These are phyloP conservation scores for Maniola hyperantus DNA, from an alignment of 2,888 invertebrate species.

Conservation along the genomic window DNA sequence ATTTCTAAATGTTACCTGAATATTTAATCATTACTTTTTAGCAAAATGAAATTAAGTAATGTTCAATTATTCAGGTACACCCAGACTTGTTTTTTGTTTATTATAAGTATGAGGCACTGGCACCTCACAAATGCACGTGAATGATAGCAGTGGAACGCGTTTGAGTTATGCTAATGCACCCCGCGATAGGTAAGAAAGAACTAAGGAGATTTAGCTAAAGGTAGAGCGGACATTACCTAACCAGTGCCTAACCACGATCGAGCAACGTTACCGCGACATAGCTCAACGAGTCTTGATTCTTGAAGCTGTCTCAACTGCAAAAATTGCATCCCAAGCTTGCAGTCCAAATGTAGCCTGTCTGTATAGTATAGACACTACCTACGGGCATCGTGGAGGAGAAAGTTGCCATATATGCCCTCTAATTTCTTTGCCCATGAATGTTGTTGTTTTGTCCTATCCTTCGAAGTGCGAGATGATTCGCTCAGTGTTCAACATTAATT, in stretches of 20 bases:
- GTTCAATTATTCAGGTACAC: neutral
- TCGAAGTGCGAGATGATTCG: no score
- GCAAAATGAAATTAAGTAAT: no score
- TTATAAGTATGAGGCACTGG: slow-evolving; percentile 13
- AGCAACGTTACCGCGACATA: neutral
- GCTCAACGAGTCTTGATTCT: neutral
- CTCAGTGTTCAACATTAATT: no score
- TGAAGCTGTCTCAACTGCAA: neutral
- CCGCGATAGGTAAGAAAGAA: slow-evolving; percentile 35
- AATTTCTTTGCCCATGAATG: neutral
- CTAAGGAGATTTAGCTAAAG: neutral
- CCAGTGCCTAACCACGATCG: neutral
- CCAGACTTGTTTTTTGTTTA: slow-evolving; percentile 1
- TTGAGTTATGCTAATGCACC: slow-evolving; percentile 52
- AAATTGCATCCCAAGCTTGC: no score
- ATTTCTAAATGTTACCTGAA: no score
- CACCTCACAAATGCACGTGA: slow-evolving; percentile 42
- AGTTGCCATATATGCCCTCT: neutral
- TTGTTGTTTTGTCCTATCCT: no score
- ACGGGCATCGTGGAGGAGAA: no score
- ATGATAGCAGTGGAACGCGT: slow-evolving; percentile 45
- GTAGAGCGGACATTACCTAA: neutral
- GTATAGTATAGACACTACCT: no score
- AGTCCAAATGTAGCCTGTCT: no score
- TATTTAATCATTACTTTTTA: no score